phyloP scores from a whole-genome alignment of 2,888 invertebrate species.

The Calliphora vomitoria region DNA sequence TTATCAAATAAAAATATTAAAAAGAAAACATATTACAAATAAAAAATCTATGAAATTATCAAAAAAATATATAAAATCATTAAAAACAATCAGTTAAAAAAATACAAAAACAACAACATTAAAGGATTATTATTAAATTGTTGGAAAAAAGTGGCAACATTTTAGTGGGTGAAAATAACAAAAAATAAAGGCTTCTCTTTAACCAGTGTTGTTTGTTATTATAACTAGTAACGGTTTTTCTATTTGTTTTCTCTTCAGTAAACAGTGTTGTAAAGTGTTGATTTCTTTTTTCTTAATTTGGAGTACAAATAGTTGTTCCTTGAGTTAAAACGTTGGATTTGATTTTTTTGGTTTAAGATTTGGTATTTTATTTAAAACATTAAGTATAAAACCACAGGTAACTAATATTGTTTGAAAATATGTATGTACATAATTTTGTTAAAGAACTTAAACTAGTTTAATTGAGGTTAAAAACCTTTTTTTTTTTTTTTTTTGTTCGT shows the following conservation, averaged over 20 bases:
- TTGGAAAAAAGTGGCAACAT: conserved; percentile 56
- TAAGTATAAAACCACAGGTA: conserved; percentile 75
- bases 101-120: conserved; percentile 4
- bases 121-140: conserved; percentile 46
- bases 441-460: conserved; percentile 75
- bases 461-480: conserved; percentile 77
- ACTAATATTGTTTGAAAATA: conserved; percentile 58
- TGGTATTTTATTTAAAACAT: conserved; percentile 34
- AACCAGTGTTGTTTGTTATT: conserved; percentile 45
- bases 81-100: background rate
- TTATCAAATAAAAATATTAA: conserved; percentile 51
- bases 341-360: conserved; percentile 17
- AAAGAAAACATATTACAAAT: conserved; percentile 36
- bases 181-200: conserved; percentile 19
- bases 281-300: no score
- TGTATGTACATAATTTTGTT: conserved; percentile 48
- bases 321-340: background rate
- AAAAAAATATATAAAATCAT: background rate
- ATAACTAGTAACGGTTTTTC: conserved; percentile 56
- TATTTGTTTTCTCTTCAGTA: background rate
- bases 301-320: background rate
- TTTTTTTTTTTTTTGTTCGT: conserved; percentile 35
- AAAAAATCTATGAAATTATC: conserved; percentile 10
- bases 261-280: conserved; percentile 70
- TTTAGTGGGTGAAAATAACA: conserved; percentile 18